A percentile compares a stretch with the other conserved stretches of the same genome.
Evolutionary conservation across 2,113 vertebrate genomes (phyloP).

Genomic region (Candoia aspera): DNA sequence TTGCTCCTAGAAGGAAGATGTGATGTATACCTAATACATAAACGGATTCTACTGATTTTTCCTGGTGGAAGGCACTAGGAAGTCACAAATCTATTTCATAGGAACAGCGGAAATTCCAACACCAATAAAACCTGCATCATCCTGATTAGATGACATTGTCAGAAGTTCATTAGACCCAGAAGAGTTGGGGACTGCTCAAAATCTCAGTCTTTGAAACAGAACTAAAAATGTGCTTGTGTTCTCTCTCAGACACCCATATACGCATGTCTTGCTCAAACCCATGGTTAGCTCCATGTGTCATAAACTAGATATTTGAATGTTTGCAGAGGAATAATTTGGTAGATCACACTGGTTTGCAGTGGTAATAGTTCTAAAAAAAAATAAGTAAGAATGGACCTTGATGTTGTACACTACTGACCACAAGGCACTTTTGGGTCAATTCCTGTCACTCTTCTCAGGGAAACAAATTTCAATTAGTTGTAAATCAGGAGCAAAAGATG

Average conservation of each 20-base stretch:
- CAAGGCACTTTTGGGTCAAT: not conserved
- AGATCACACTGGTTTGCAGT: not conserved
- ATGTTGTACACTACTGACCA: not conserved
- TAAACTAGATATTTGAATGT: not conserved
- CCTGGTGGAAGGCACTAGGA: too few relatives aligned
- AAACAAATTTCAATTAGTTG: not conserved
- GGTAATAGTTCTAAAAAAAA: not conserved
- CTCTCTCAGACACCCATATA: not conserved
- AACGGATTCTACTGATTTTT: too few relatives aligned
- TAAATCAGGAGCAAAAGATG: not conserved
- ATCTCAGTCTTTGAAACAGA: too few relatives aligned
- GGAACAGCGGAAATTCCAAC: too few relatives aligned
- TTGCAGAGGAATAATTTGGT: not conserved
- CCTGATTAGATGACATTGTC: too few relatives aligned
- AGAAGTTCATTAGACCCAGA: too few relatives aligned
- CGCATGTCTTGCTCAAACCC: not conserved
- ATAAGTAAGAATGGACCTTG: not conserved
- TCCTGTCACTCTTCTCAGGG: not conserved
- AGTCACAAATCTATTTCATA: too few relatives aligned
- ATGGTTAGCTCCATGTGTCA: not conserved
- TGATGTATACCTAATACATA: too few relatives aligned
- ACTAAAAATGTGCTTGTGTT: not conserved
- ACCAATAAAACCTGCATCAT: too few relatives aligned
- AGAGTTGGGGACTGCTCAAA: too few relatives aligned
- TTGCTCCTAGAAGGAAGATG: too few relatives aligned